Evolutionary conservation across 2,797 vertebrate species (phyloP), one percentile per base, ranked within the genome.

Genomic region (Gymnodraco acuticeps): DNA sequence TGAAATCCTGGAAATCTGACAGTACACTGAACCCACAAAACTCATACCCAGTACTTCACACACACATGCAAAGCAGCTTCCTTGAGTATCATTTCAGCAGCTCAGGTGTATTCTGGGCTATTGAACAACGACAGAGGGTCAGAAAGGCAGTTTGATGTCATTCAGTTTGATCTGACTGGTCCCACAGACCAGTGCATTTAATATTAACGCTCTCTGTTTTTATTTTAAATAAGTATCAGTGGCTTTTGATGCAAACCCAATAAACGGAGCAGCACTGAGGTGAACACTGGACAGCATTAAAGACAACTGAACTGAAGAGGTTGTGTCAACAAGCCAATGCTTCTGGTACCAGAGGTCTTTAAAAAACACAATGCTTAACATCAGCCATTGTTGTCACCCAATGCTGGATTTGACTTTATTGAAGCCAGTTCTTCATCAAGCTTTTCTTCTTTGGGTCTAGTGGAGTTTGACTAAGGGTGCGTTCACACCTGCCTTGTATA

Each of bases 121-220:
- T 42, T 19, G 9, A n/a, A 47, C 0, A 0, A 15, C 31, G 45
- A 14, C 13, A 50, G 43, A 66, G 10, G 43, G 19, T 20, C 38
- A 41, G 5, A 11, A 56, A 62, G 3, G 41, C 41, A 55, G 42
- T 70, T 70, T 69, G 48, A 64, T 60, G 41, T 72, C 63, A 47
- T 58, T 27, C 27, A 64, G 38, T 59, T 61, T 0, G 0, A 17
- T 9, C 55, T 55, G 10, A 47, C 4, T 16, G 41, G 14, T 16
- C 7, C 23, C 14, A 47, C 13, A 62, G 45, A 74, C 43, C 48
- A 53, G 13, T 0, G 4, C 2, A 31, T 3, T 1, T 13, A 9
- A 50, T 50, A 15, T 48, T 38, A 38, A 56, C 15, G 3, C 48
- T 65, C 12, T 38, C 6, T 38, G 6, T 53, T 31, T 14, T 31